phyloP scores from a whole-genome alignment of 2,888 invertebrate genomes.

The Listrodromus nycthemerus region DNA sequence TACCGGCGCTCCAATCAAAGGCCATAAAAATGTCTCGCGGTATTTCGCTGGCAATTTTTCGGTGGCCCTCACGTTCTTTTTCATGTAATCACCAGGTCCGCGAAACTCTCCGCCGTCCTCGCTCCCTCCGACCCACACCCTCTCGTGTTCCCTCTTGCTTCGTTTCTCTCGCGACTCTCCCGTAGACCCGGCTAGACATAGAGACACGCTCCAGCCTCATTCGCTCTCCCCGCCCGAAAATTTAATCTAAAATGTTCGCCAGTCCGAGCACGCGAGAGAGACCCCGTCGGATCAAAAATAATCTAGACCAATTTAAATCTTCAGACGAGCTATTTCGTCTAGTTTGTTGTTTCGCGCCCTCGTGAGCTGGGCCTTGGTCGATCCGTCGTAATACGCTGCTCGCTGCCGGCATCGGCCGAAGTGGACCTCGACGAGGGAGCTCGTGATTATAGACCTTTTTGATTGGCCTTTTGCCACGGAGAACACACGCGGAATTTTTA shows the following conservation, averaged over 20 bases:
- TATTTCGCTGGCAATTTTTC: conserved; percentile 81
- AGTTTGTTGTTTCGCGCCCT: conserved; percentile 69
- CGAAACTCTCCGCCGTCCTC: conserved; percentile 31
- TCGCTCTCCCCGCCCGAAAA: conserved; percentile 34
- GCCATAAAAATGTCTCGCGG: conserved; percentile 77
- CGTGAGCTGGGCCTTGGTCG: conserved; percentile 4
- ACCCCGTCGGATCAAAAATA: conserved; percentile 67
- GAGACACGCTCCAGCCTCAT: conserved; percentile 13
- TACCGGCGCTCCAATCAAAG: conserved; percentile 73
- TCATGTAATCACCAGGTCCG: conserved; percentile 69
- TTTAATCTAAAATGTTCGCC: conserved; percentile 28
- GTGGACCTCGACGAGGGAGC: conserved; percentile 34
- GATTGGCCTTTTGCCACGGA: conserved; percentile 75
- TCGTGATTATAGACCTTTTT: conserved; percentile 79
- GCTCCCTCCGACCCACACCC: conserved; percentile 3
- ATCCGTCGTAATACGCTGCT: conserved; percentile 18
- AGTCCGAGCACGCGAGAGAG: conserved; percentile 29
- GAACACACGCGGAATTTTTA: conserved; percentile 75
- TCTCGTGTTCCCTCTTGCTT: neutral
- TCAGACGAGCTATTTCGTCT: conserved; percentile 72
- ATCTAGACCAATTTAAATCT: conserved; percentile 81
- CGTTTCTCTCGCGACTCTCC: conserved; percentile 13
- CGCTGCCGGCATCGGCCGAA: conserved; percentile 9
- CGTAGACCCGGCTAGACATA: conserved; percentile 6
- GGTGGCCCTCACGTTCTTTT: conserved; percentile 76